A percentile compares a stretch with the other conserved stretches of the same genome.
Evolutionary conservation across 2,113 vertebrate species (phyloP).

Genomic region (Brachypodius melanocephalos): DNA sequence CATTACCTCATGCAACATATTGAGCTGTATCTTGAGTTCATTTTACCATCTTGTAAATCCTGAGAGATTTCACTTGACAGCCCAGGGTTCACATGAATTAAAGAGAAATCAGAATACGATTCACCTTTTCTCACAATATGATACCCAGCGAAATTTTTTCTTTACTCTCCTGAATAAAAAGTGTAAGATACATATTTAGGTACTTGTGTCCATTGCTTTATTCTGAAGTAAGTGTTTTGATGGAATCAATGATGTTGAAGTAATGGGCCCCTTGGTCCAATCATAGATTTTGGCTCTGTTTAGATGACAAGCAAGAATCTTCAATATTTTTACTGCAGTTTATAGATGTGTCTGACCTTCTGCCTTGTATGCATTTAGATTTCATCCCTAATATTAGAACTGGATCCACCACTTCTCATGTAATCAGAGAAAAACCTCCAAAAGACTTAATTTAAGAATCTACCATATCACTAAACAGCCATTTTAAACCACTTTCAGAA

Average conservation of each 20-base stretch:
- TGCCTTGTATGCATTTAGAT: not conserved
- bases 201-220: not conserved
- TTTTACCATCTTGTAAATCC: not conserved
- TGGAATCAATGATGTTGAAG: not conserved
- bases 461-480: not conserved
- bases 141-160: not conserved
- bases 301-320: conserved; percentile 21
- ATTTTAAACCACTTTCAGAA: conserved; percentile 21
- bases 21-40: not conserved
- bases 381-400: not conserved
- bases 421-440: not conserved
- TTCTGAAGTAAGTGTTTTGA: not conserved
- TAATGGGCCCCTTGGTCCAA: not conserved
- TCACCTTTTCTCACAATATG: not conserved
- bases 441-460: not conserved
- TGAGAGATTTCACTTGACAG: not conserved
- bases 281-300: not conserved
- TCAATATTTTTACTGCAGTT: conserved; percentile 3
- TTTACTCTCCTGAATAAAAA: not conserved
- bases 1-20: not conserved
- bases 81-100: not conserved
- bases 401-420: not conserved
- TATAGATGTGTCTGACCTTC: not conserved
- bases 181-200: not conserved
- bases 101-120: not conserved